These are phyloP conservation scores for Pangasius krempfi DNA, from an alignment of 2,797 vertebrate genomes.

Conservation along the genomic window DNA sequence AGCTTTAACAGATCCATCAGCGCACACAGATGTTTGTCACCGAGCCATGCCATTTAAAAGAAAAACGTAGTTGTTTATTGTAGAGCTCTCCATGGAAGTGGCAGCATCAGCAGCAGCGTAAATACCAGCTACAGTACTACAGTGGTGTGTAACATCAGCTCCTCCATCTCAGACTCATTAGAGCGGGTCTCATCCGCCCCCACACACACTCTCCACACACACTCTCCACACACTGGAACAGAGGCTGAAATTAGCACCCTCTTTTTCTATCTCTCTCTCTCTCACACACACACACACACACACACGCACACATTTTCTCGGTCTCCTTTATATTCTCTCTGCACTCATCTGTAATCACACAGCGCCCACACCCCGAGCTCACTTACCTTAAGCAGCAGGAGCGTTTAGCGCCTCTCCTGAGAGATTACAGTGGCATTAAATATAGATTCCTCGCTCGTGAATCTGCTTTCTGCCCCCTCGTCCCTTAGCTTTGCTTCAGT, in stretches of 20 bases:
- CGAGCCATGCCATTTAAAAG: background rate
- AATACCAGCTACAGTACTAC: constrained; percentile 34
- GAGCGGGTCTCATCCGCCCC: constrained; percentile 34
- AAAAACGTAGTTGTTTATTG: background rate
- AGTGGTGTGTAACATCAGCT: constrained; percentile 32
- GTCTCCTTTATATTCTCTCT: background rate
- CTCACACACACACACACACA: background rate
- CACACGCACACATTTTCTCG: background rate
- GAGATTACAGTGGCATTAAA: constrained; percentile 36
- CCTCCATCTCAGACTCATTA: constrained; percentile 47
- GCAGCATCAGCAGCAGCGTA: constrained; percentile 18
- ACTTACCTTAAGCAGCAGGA: constrained; percentile 44
- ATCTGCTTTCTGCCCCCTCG: constrained; percentile 8
- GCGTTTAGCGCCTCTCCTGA: constrained; percentile 28
- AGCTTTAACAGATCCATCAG: background rate
- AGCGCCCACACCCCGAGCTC: constrained; percentile 35
- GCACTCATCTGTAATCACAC: constrained; percentile 43
- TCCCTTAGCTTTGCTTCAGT: background rate
- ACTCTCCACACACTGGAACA: constrained; percentile 31
- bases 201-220: constrained; percentile 27
- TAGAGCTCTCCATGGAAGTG: constrained; percentile 20
- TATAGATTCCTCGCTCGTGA: constrained; percentile 25
- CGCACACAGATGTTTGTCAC: background rate
- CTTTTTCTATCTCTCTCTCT: constrained; percentile 11
- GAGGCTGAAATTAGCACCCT: constrained; percentile 39